A percentile compares a stretch with the other conserved stretches of the same genome.
phyloP scores from a whole-genome alignment of 1,140 invertebrate species.

The Helicoverpa zea region DNA sequence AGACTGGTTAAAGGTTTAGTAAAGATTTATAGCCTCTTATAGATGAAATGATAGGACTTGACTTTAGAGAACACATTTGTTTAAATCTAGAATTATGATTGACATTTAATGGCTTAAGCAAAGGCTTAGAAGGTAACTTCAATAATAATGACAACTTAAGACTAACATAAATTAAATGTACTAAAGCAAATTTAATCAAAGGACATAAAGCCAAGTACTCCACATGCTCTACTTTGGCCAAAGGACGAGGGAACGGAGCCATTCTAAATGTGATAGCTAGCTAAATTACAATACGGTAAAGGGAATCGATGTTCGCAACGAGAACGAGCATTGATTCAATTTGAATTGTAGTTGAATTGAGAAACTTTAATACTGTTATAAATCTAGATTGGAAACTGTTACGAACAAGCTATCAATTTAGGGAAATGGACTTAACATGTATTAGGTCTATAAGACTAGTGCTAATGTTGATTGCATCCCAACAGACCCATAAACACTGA shows the following conservation, averaged over 20 bases:
- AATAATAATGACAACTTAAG: not conserved
- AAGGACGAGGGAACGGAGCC: slow-evolving; percentile 56
- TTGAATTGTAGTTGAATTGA: slow-evolving; percentile 48
- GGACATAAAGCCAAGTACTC: slow-evolving; percentile 26
- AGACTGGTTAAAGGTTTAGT: not conserved
- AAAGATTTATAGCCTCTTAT: not conserved
- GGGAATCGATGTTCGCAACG: slow-evolving; percentile 44
- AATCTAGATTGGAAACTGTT: slow-evolving; percentile 39
- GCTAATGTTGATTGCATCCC: slow-evolving; percentile 2
- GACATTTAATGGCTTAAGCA: too few relatives aligned
- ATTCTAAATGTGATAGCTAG: slow-evolving; percentile 59
- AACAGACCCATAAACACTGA: not conserved
- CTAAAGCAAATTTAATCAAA: slow-evolving; percentile 25
- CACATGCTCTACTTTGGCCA: slow-evolving; percentile 36
- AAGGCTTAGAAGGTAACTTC: too few relatives aligned
- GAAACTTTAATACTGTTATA: slow-evolving; percentile 44
- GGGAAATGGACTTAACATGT: slow-evolving; percentile 18
- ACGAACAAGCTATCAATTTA: slow-evolving; percentile 39
- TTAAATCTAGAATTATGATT: too few relatives aligned
- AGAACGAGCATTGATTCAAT: slow-evolving; percentile 50
- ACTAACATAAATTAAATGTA: slow-evolving; percentile 17
- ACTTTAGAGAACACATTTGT: too few relatives aligned
- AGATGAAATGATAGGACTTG: too few relatives aligned
- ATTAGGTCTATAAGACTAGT: slow-evolving; percentile 2
- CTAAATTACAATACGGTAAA: slow-evolving; percentile 47